Evolutionary conservation across 2,888 invertebrate species (phyloP).

Genomic region (Dasypolia templi): DNA sequence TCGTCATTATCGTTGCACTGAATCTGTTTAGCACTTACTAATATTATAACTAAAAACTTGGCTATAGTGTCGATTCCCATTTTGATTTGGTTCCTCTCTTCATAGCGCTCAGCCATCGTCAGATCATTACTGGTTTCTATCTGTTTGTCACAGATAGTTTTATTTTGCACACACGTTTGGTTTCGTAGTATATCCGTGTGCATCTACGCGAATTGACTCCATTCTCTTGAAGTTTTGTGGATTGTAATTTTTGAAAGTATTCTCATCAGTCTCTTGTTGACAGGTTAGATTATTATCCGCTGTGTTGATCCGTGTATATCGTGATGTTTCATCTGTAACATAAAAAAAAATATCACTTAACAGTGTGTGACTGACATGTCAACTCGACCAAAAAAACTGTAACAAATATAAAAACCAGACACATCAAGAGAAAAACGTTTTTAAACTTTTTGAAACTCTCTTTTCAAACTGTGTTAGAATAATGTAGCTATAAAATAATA

Average conservation of each 20-base stretch:
- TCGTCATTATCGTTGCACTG: slow-evolving; percentile 74
- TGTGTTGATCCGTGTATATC: slow-evolving; percentile 38
- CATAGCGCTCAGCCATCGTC: slow-evolving; percentile 76
- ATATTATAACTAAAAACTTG: slow-evolving; percentile 76
- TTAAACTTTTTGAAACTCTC: not conserved
- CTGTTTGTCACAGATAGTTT: slow-evolving; percentile 25
- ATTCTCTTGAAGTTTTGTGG: slow-evolving; percentile 73
- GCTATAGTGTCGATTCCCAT: slow-evolving; percentile 69
- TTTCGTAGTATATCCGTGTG: slow-evolving; percentile 35
- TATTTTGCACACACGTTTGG: slow-evolving; percentile 50
- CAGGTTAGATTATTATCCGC: slow-evolving; percentile 41
- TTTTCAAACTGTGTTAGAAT: slow-evolving; percentile 8
- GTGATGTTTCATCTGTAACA: slow-evolving; percentile 60
- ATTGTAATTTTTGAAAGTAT: slow-evolving; percentile 74
- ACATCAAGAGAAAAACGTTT: too few species aligned
- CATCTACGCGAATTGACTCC: slow-evolving; percentile 70
- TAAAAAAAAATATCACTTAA: slow-evolving; percentile 47
- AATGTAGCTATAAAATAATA: not conserved
- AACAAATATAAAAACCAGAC: not conserved
- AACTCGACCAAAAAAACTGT: slow-evolving; percentile 10
- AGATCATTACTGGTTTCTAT: slow-evolving; percentile 75
- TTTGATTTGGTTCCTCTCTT: slow-evolving; percentile 61
- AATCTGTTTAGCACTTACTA: slow-evolving; percentile 73
- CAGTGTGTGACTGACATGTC: slow-evolving; percentile 39
- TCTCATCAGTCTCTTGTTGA: slow-evolving; percentile 48